These are phyloP conservation scores for Aix galericulata DNA, from an alignment of 2,113 vertebrate species.

Conservation along the genomic window DNA sequence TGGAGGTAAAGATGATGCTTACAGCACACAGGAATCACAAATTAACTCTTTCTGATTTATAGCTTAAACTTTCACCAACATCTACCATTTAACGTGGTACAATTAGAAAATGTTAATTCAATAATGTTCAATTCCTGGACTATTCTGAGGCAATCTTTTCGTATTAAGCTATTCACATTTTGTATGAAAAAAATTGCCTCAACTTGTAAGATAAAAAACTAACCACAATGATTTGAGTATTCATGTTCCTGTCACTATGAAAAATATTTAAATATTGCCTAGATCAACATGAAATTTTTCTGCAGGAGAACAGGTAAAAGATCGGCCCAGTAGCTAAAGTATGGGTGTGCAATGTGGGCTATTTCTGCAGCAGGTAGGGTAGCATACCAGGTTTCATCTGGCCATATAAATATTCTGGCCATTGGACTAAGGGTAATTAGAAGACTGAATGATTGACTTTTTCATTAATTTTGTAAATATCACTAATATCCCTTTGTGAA, in stretches of 20 bases:
- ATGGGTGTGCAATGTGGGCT: background rate
- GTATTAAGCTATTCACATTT: background rate
- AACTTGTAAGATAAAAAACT: too few relatives aligned
- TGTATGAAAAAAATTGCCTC: too few relatives aligned
- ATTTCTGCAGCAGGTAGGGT: background rate
- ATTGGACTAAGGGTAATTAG: background rate
- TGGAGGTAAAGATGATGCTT: background rate
- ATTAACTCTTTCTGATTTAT: background rate
- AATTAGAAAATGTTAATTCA: background rate
- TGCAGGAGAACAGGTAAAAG: background rate
- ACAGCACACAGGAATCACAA: background rate
- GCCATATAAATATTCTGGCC: background rate
- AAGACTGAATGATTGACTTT: background rate
- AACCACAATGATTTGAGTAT: too few relatives aligned
- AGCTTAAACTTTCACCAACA: background rate
- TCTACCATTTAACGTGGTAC: background rate
- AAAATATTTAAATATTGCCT: background rate
- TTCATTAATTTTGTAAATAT: background rate
- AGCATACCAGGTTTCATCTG: background rate
- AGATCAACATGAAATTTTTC: background rate
- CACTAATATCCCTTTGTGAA: background rate
- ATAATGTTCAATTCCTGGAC: background rate
- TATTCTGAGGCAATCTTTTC: background rate
- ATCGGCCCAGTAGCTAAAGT: background rate
- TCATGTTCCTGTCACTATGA: background rate